Conservation (phyloP, 2,113 vertebrate genomes). For the Equus przewalskii region DNA sequence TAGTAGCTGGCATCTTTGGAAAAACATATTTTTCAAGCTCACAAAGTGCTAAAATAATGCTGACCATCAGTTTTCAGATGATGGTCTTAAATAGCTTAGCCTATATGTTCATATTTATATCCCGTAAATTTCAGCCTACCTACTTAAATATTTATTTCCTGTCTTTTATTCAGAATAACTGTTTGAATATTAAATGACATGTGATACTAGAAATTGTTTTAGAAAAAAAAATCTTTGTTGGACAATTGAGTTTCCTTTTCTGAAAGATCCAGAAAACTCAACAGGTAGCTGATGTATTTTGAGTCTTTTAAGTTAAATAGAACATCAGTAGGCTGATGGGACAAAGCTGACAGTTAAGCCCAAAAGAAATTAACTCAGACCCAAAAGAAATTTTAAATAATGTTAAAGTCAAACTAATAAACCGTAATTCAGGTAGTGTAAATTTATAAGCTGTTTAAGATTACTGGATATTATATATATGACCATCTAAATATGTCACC, state of each 20-base stretch:
- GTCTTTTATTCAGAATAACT: not conserved
- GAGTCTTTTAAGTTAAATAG: not conserved
- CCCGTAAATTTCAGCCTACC: not conserved
- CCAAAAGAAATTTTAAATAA: not conserved
- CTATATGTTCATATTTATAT: not conserved
- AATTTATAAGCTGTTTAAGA: slow-evolving; percentile 6
- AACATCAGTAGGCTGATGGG: not conserved
- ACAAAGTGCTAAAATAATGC: not conserved
- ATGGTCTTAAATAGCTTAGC: too few species aligned
- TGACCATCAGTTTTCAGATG: too few species aligned
- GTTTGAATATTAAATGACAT: not conserved
- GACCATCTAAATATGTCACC: not conserved
- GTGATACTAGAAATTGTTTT: not conserved
- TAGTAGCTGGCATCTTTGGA: not conserved
- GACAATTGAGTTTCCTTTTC: not conserved
- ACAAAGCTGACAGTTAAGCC: not conserved
- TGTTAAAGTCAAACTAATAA: not conserved
- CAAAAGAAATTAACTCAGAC: not conserved
- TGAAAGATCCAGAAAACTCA: not conserved
- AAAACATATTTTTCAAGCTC: not conserved
- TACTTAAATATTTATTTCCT: not conserved
- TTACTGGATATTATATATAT: not conserved
- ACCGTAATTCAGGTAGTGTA: not conserved
- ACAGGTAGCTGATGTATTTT: not conserved
- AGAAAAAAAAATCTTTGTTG: not conserved